A percentile compares a stretch with the other conserved stretches of the same genome.
phyloP scores from a whole-genome alignment of 2,113 vertebrate species.

The Promerops cafer region DNA sequence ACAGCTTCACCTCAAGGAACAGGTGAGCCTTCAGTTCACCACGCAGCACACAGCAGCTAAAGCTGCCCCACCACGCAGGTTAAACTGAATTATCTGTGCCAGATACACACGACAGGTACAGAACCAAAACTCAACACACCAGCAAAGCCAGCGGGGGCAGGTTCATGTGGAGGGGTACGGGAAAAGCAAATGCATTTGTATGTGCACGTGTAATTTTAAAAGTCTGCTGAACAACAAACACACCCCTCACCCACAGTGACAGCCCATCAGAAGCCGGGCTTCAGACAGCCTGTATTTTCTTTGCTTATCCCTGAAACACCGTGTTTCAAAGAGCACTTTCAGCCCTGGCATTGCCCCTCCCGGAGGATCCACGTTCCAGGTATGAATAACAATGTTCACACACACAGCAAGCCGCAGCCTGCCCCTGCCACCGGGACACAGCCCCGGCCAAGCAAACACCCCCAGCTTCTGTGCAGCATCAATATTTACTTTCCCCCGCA shows the following conservation, averaged over 20 bases:
- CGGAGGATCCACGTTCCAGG: not conserved
- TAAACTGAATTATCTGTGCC: not conserved
- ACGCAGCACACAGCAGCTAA: not conserved
- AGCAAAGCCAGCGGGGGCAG: accelerated
- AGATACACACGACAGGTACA: not conserved
- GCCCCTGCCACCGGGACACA: not conserved
- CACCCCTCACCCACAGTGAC: not conserved
- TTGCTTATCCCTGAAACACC: not conserved
- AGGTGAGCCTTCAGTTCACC: not conserved
- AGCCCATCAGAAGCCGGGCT: not conserved
- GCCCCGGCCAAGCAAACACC: not conserved
- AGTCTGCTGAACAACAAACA: not conserved
- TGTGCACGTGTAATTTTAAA: accelerated
- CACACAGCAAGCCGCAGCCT: not conserved
- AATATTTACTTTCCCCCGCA: not conserved
- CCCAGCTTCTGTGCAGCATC: not conserved
- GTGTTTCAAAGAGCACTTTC: not conserved
- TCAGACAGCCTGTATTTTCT: accelerated
- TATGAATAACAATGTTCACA: accelerated
- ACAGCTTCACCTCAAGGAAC: not conserved
- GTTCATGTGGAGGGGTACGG: accelerated
- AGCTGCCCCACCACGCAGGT: accelerated
- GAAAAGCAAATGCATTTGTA: not conserved
- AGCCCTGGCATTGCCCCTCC: not conserved
- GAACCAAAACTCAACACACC: not conserved